Percentiles rank a stretch among this genome's conserved stretches.
Conservation (phyloP, 2,113 vertebrate genomes). For the Eclectus roratus region DNA sequence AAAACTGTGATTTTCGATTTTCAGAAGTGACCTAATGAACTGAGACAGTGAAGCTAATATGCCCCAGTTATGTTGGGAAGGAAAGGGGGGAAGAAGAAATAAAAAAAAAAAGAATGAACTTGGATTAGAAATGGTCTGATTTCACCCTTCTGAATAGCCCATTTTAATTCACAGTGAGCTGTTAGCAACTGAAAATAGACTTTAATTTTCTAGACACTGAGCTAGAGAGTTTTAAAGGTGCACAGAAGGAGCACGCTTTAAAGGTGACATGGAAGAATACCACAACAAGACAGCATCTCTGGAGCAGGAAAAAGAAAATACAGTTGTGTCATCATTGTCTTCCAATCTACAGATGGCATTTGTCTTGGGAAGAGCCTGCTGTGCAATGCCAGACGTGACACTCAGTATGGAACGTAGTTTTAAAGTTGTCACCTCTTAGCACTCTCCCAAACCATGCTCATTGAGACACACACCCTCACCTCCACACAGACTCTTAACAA, state of each 20-base stretch:
- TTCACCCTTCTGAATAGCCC: not conserved
- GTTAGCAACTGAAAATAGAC: not conserved
- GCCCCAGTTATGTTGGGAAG: not conserved
- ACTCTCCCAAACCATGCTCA: not conserved
- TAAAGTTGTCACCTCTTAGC: not conserved
- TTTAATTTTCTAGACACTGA: not conserved
- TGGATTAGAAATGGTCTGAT: not conserved
- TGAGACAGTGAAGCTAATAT: slow-evolving; percentile 28
- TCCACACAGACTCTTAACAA: not conserved
- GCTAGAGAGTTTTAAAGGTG: not conserved
- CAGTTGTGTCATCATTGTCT: not conserved
- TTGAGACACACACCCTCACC: not conserved
- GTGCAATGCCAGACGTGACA: not conserved
- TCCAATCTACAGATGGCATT: not conserved
- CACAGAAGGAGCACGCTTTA: not conserved
- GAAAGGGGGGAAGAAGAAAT: not conserved
- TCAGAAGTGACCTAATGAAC: slow-evolving; percentile 45
- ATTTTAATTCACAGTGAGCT: not conserved
- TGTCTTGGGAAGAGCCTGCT: not conserved
- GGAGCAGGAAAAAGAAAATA: not conserved
- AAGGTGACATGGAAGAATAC: not conserved
- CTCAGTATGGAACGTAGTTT: fast-evolving
- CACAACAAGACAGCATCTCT: not conserved
- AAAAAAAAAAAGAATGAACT: not conserved
- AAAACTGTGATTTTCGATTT: slow-evolving; percentile 1